Percentiles rank a stretch among this genome's conserved stretches.
Conservation (phyloP, 2,888 invertebrate genomes). For the Noctua comes region DNA sequence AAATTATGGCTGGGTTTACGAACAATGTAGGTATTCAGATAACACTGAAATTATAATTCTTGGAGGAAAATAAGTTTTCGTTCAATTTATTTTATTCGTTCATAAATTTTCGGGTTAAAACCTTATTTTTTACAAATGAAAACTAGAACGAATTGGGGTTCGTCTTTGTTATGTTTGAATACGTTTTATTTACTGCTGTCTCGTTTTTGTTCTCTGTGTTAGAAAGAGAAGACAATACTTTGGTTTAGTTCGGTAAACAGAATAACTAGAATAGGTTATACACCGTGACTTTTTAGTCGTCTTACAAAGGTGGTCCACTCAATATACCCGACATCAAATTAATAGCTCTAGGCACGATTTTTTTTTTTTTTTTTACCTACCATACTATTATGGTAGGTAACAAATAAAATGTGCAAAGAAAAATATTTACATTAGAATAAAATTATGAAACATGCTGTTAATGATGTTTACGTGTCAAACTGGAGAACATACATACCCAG, state of each 20-base stretch:
- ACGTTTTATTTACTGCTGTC: background rate
- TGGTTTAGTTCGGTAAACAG: background rate
- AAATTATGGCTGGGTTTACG: background rate
- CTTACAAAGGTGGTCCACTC: too few relatives aligned
- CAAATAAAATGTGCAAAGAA: too few relatives aligned
- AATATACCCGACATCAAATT: too few relatives aligned
- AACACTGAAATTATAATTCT: background rate
- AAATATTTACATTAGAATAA: too few relatives aligned
- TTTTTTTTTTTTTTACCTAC: too few relatives aligned
- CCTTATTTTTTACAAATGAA: background rate
- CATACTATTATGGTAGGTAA: too few relatives aligned
- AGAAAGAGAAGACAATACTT: background rate
- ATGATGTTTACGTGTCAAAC: too few relatives aligned
- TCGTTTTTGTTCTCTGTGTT: background rate
- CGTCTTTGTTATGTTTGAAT: background rate
- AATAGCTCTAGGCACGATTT: too few relatives aligned
- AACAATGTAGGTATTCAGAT: too few relatives aligned
- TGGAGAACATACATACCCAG: too few relatives aligned
- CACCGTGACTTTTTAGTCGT: too few relatives aligned
- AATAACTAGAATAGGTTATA: background rate
- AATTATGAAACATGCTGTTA: too few relatives aligned
- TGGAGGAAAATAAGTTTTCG: background rate
- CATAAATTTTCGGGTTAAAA: background rate
- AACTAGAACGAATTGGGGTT: background rate
- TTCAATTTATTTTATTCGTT: background rate